Evolutionary conservation across 2,113 vertebrate genomes (phyloP), one percentile per base, ranked within the genome.

Genomic region (Puma concolor): DNA sequence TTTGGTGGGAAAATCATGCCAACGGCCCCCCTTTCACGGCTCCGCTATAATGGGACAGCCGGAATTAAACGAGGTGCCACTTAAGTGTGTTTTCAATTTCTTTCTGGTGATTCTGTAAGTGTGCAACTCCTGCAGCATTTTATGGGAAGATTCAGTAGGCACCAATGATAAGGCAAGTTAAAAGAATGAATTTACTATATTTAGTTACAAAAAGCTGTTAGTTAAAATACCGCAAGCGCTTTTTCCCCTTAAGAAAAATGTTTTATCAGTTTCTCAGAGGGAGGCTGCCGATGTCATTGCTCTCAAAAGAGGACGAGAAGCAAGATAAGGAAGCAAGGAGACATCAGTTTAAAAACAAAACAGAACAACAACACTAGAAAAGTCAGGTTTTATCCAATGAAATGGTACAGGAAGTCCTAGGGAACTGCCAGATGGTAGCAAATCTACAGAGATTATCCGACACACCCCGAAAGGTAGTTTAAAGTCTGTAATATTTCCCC

Each of bases 201-300:
- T 97, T 94, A 29, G 48, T 93, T 97, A 94, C 69, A 16, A n/a
- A 97, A 38, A 96, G 57, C 64, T 93, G 41, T 38, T 95, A 80
- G 63, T 60, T 76, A 33, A 76, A 83, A 88, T 79, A 85, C n/a
- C 21, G 5, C 7, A 10, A 91, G 44, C 29, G 69, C 33, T 90
- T 93, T 89, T 71, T 92, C 41, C 57, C 54, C 11, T 71, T 36
- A 90, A 69, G 66, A 95, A 97, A 77, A 6, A 60, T 9, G 96
- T 48, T 87, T 31, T 41, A 54, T 86, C 84, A 95, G 38, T 86
- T 86, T 85, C 92, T 74, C 60, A 60, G 36, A 95, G 82, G 25
- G 27, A 84, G 17, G 3, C 69, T 94, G n/a, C 36, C 91, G 77
- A 84, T 57, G 48, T 64, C 57, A 36, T 33, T 91, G 86, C 74